Base-by-base conservation (phyloP, 1,140 invertebrate species). In the Amyelois transitella region DNA sequence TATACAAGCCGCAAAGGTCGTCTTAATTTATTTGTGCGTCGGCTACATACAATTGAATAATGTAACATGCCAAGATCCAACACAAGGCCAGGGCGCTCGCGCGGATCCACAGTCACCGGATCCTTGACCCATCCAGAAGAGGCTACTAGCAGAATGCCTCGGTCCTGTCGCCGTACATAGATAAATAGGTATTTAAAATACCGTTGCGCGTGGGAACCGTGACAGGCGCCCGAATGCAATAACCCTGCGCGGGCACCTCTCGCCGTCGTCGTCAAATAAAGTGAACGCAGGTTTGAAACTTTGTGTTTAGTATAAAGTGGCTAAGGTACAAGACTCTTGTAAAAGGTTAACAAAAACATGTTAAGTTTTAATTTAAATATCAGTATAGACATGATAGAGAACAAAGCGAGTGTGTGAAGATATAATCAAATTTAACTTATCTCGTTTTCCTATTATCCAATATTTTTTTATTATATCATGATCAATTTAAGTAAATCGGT, bases 51-150 rank as follows among this genome's bases (percentile, higher is more conserved):
- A 51, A 53, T 62, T 69, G 69, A 72, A 77, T 81, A 81, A 77
- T 69, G 66, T 69, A 74, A 69, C 66, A 73, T 69, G 68, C 53
- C 68, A 59, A 55, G 65, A 62, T 63, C 55, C 64, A 69, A 73
- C 64, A 65, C 79, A 80, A 81, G 80, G 80, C 70, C 78, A 83
- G 75, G 76, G 79, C 72, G 69, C 55, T 69, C 59, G 64, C 62
- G 69, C 69, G 72, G 79, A 85, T 82, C 72, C 72, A 72, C 79
- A 79, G 77, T 84, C 81, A 75, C 79, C 76, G 69, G 44, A 61
- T 88, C 85, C 85, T 88, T 88, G 85, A 88, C 85, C 82, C 82
- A 88, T 86, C 82, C 80, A 86, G 84, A 81, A 86, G 82, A 86
- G 80, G 81, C 81, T 86, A 85, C 78, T 85, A 72, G 73, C 74